Percentiles rank a stretch among this genome's conserved stretches.
phyloP scores from a whole-genome alignment of 2,797 vertebrate species.

The Gobio occitaniae region DNA sequence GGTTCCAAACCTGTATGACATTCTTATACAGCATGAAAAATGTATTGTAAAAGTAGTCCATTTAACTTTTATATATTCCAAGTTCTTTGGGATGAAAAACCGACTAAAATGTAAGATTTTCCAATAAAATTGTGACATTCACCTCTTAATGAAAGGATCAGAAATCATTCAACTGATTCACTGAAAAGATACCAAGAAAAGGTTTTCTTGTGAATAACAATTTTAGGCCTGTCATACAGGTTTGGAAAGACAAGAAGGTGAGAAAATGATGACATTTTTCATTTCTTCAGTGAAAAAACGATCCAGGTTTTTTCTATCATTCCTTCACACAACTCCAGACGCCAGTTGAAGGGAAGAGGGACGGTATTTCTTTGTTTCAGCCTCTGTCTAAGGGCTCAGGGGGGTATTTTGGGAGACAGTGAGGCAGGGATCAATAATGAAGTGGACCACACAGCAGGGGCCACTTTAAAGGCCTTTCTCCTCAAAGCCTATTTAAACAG shows the following conservation, averaged over 20 bases:
- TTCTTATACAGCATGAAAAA: neutral
- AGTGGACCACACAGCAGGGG: slow-evolving; percentile 55
- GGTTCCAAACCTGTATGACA: neutral
- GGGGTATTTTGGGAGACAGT: slow-evolving; percentile 30
- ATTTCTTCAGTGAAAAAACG: neutral
- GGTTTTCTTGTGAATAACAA: neutral
- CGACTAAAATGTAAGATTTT: neutral
- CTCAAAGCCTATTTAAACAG: slow-evolving; percentile 48
- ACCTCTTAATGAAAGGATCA: neutral
- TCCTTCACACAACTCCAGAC: slow-evolving; percentile 22
- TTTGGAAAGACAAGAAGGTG: slow-evolving; percentile 2
- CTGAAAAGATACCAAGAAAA: neutral
- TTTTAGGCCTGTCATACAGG: neutral
- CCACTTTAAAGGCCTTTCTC: slow-evolving; percentile 50
- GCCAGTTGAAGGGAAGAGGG: neutral
- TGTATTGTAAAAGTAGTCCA: neutral
- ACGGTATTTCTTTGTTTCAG: slow-evolving; percentile 22
- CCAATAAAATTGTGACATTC: neutral
- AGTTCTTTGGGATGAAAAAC: neutral
- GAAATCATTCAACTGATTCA: neutral
- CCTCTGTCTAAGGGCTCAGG: slow-evolving; percentile 14
- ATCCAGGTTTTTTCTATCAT: neutral
- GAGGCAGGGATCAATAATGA: slow-evolving; percentile 64
- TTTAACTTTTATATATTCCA: neutral
- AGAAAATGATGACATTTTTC: neutral